Base-by-base conservation (phyloP, 2,797 vertebrate genomes). In the Spinus pinus region DNA sequence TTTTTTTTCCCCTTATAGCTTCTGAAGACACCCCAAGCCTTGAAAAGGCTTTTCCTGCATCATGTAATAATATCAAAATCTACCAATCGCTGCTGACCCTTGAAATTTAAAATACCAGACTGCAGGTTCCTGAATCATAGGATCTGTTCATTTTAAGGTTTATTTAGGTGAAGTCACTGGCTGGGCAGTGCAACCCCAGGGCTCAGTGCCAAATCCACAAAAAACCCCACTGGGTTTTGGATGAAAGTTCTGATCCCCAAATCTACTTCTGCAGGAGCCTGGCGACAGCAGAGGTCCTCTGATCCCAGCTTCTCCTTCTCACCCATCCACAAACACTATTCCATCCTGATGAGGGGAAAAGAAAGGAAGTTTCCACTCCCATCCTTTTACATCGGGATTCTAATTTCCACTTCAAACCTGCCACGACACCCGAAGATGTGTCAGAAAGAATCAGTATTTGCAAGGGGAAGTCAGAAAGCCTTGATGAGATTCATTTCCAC, bases 151-250 rank as follows among this genome's bases (percentile, higher is more conserved):
- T 87, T 74, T 82, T 69, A 77, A 71, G 33, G 30, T 82, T 96
- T 82, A 71, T 75, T 91, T 78, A 81, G 90, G 78, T 95, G 92
- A 94, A 94, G 81, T 79, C 93, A 93, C 88, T 1, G 0, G 70
- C 70, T 44, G 62, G 81, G 94, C 81, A 82, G 35, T 6, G 18
- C 28, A 93, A 85, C 7, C 28, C 81, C 20, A 31, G 39, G 81
- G 84, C 46, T 81, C 31, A 2, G 42, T 78, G 88, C 71, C 92
- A 95, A 88, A 84, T 8, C 44, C 89, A 73, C 73, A 30, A 27
- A 41, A 87, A 61, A 0, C 12, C 56, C 44, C 6, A 1, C 49
- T n/a, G 75, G 64, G 33, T 54, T 94, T 85, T 54, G 71, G 74
- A 73, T 51, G 28, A 44, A 70, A 85, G 31, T 37, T 58, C 37